Evolutionary conservation across 2,113 vertebrate genomes (phyloP), one percentile per base, ranked within the genome.

Genomic region (Eubucco bourcierii): DNA sequence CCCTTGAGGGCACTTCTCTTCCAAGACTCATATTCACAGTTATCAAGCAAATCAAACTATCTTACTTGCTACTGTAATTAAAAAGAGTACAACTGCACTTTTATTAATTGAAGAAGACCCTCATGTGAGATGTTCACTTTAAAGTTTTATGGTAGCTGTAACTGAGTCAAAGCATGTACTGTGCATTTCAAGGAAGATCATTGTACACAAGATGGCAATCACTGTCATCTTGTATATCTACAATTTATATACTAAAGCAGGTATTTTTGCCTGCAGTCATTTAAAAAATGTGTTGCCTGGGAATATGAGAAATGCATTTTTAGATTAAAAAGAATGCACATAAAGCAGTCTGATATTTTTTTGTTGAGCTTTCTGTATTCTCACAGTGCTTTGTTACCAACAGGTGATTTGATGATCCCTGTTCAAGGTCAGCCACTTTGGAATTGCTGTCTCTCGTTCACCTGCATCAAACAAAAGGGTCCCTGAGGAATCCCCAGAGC

Each of bases 51-150:
- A 85, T 88, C 87, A 66, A 10, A 52, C 5, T 34, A 41, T 33
- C 85, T 90, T 79, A 67, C 65, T 67, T 85, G 55, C 37, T 50
- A 68, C 20, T 53, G 9, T 90, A 96, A 94, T 93, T 94, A 94
- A 84, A 89, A 55, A 76, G 34, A 66, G 34, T 11, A 12, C 60
- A 80, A 74, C 11, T 79, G 28, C 15, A 44, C 39, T 90, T 89
- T 55, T 84, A 76, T 84, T 87, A 93, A 74, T 65, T 64, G 33
- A 89, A 95, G 46, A 33, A 88, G 55, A 90, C 64, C 73, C 93
- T 87, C 33, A 63, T 64, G 52, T 31, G 58, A 74, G 72, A 84
- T 7, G 25, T 25, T 87, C 27, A 29, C 12, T 84, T 65, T 29
- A 8, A 90, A 85, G 41, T 74, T 94, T 89, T 90, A 96, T 41